These are phyloP conservation scores for Numenius arquata DNA, from an alignment of 2,113 vertebrate genomes.

Conservation along the genomic window DNA sequence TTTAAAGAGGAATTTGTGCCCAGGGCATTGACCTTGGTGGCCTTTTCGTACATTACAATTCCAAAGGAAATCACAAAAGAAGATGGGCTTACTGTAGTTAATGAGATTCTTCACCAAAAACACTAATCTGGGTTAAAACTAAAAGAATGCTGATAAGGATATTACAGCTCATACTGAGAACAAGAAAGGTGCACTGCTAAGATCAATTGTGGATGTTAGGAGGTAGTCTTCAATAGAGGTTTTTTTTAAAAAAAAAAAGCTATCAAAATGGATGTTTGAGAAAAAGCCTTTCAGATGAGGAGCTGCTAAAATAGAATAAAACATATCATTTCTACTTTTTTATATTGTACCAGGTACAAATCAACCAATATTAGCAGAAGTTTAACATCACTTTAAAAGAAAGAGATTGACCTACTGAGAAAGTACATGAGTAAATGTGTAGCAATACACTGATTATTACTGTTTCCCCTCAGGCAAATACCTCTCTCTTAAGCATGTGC, in stretches of 20 bases:
- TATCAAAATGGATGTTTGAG: conserved; percentile 69
- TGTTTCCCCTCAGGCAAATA: conserved; percentile 96
- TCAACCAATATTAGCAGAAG: conserved; percentile 83
- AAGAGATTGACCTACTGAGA: conserved; percentile 87
- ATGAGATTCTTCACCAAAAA: conserved; percentile 81
- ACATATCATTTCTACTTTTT: conserved; percentile 32
- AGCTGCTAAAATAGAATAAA: conserved; percentile 56
- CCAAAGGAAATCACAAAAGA: conserved; percentile 82
- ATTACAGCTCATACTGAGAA: conserved; percentile 79
- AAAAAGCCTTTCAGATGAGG: conserved; percentile 67
- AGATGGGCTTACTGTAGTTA: conserved; percentile 76
- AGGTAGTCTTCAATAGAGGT: conserved; percentile 75
- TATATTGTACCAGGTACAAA: conserved; percentile 69
- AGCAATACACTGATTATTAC: conserved; percentile 87
- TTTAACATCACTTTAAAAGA: conserved; percentile 87
- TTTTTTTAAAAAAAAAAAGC: conserved; percentile 57
- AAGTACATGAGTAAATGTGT: conserved; percentile 87
- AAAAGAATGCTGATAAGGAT: conserved; percentile 86
- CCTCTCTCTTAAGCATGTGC: conserved; percentile 88
- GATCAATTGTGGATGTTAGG: conserved; percentile 81
- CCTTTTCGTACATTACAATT: conserved; percentile 76
- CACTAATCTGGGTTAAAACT: conserved; percentile 84
- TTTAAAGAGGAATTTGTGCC: conserved; percentile 77
- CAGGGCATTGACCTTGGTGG: conserved; percentile 78
- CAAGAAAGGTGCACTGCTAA: conserved; percentile 75